Conservation (phyloP, 2,888 invertebrate species). For the Coelinius sp. region DNA sequence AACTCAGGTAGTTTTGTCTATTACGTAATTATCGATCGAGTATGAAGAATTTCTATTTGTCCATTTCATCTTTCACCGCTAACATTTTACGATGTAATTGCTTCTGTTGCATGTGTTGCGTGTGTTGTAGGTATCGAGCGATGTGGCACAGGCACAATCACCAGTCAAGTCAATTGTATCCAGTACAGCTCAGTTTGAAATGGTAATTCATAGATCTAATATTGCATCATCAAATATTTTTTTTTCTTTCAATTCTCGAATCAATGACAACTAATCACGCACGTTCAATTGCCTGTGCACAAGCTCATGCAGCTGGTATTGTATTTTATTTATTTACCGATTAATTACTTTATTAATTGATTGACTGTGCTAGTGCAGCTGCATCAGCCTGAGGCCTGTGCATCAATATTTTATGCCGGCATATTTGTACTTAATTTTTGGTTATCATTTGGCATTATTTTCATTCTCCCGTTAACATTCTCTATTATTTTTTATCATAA, state of each 20-base stretch:
- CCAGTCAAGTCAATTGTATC: slow-evolving; percentile 66
- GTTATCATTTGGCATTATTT: slow-evolving; percentile 45
- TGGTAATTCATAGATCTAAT: slow-evolving; percentile 60
- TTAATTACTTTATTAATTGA: background rate
- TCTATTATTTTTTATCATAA: slow-evolving; percentile 48
- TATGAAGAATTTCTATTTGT: background rate
- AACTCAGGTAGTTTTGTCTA: background rate
- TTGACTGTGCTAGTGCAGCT: slow-evolving; percentile 64
- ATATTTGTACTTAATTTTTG: slow-evolving; percentile 61
- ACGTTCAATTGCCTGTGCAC: slow-evolving; percentile 11
- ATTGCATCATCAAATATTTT: background rate
- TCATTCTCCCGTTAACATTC: slow-evolving; percentile 38
- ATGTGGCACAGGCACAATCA: slow-evolving; percentile 67
- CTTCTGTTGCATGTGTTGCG: slow-evolving; percentile 43
- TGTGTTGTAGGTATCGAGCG: slow-evolving; percentile 67
- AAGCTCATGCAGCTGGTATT: slow-evolving; percentile 7
- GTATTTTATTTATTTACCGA: background rate
- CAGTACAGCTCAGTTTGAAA: slow-evolving; percentile 67
- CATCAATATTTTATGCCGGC: slow-evolving; percentile 69
- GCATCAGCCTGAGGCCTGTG: slow-evolving; percentile 60
- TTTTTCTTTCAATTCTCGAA: too few species aligned
- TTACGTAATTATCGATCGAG: slow-evolving; percentile 3
- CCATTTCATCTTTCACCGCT: slow-evolving; percentile 3
- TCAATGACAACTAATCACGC: background rate
- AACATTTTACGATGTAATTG: slow-evolving; percentile 24